Evolutionary conservation across 2,113 vertebrate genomes (phyloP).

Genomic region (Porphyrio hochstetteri): DNA sequence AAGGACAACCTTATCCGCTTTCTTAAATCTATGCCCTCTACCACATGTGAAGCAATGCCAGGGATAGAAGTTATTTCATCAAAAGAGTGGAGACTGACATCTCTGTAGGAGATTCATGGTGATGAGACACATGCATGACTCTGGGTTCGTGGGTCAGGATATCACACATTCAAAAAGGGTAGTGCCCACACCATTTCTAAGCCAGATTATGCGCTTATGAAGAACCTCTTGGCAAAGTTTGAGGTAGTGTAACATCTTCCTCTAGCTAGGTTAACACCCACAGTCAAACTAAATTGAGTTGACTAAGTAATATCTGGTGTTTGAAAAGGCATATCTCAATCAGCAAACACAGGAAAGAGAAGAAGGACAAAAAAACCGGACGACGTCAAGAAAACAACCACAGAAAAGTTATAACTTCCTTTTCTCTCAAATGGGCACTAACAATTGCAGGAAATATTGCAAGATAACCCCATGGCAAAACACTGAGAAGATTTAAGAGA

Average conservation of each 20-base stretch:
- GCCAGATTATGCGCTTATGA: background rate
- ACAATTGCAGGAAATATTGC: conserved; percentile 7
- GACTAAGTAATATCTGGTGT: background rate
- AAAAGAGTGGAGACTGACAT: background rate
- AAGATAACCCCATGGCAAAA: background rate
- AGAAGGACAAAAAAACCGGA: background rate
- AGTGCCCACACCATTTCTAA: background rate
- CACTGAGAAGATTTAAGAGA: background rate
- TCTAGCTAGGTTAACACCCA: background rate
- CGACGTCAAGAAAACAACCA: background rate
- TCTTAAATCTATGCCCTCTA: background rate
- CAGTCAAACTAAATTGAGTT: background rate
- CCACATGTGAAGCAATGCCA: background rate
- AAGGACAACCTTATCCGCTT: background rate
- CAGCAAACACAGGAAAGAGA: background rate
- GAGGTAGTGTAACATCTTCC: background rate
- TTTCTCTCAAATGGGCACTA: background rate
- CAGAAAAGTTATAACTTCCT: background rate
- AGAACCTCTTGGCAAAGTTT: background rate
- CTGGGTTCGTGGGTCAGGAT: background rate
- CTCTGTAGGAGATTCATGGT: background rate
- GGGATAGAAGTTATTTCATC: background rate
- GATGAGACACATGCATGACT: background rate
- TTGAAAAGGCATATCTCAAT: background rate
- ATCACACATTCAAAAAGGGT: background rate